Percentiles rank a stretch among this genome's conserved stretches.
phyloP scores from a whole-genome alignment of 2,113 vertebrate species.

The Pseudonaja textilis region DNA sequence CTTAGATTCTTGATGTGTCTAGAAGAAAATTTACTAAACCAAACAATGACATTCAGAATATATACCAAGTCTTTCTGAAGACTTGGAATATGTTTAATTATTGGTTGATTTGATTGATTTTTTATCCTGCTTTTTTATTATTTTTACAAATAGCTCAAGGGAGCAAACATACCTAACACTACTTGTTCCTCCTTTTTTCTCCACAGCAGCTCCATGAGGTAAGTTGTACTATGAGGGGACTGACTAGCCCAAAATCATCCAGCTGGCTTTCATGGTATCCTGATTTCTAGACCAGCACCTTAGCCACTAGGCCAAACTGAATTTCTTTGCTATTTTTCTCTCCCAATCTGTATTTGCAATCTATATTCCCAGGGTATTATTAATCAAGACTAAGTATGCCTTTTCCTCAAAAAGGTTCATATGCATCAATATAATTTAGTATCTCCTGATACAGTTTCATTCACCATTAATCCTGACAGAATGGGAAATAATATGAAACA shows the following conservation, averaged over 20 bases:
- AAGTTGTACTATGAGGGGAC: not conserved
- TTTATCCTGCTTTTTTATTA: not conserved
- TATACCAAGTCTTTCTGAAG: not conserved
- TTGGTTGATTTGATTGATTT: not conserved
- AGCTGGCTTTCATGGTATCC: not conserved
- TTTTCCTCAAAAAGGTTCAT: not conserved
- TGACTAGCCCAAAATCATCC: not conserved
- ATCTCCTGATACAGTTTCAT: not conserved
- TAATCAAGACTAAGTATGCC: not conserved
- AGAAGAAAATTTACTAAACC: not conserved
- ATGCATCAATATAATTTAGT: not conserved
- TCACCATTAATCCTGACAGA: not conserved
- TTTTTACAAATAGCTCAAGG: not conserved
- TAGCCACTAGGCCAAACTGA: not conserved
- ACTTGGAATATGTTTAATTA: not conserved
- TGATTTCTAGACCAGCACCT: not conserved
- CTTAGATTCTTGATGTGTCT: not conserved
- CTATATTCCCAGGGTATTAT: not conserved
- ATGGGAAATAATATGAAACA: not conserved
- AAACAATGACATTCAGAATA: not conserved
- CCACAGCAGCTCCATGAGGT: not conserved
- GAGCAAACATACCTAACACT: not conserved
- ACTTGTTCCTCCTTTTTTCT: not conserved
- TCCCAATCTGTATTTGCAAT: not conserved
- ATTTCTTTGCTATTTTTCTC: not conserved